Evolutionary conservation across 2,113 vertebrate genomes (phyloP), one percentile per base, ranked within the genome.

Genomic region (Mesitornis unicolor): DNA sequence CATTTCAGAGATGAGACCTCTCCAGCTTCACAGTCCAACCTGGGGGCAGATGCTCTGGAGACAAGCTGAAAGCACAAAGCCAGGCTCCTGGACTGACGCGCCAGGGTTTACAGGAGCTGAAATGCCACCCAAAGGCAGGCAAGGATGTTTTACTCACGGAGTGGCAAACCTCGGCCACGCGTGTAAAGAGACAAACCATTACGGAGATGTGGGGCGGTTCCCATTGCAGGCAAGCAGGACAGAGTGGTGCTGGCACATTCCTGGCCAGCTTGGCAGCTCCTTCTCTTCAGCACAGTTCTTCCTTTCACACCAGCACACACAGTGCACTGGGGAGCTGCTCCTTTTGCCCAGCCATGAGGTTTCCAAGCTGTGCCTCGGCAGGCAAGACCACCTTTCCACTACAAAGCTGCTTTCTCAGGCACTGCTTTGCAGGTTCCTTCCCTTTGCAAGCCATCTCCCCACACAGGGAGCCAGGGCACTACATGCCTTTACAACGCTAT

Each of bases 151-250:
- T 8, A 5, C 64, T 26, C 28, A 4, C 35, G n/a, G n/a, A 24
- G 29, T 7, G 17, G 7, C 33, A 64, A 81, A 53, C 10, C 31
- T 36, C 73, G n/a, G 28, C 26, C 47, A 2, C 3, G 48, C 53
- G 5, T 1, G 2, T 4, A 36, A n/a, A 59, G 68, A 51, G 22
- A 31, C 16, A 21, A 26, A 18, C 15, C 33, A 2, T 48, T 4
- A 12, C 24, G 2, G 0, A 25, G 21, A 6, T 2, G 11, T 4
- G 10, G 51, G 31, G 35, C 51, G 15, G 7, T 5, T 22, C 19
- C 53, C 43, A 6, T 3, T 2, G 31, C 45, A 19, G 70, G 16
- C 6, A 8, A 14, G 48, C 28, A 2, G 26, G 28, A 21, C 63
- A 48, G 53, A 15, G 63, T 19, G 0, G 26, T 14, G 64, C 68